phyloP scores from a whole-genome alignment of 2,797 vertebrate genomes.

The Acridotheres tristis region DNA sequence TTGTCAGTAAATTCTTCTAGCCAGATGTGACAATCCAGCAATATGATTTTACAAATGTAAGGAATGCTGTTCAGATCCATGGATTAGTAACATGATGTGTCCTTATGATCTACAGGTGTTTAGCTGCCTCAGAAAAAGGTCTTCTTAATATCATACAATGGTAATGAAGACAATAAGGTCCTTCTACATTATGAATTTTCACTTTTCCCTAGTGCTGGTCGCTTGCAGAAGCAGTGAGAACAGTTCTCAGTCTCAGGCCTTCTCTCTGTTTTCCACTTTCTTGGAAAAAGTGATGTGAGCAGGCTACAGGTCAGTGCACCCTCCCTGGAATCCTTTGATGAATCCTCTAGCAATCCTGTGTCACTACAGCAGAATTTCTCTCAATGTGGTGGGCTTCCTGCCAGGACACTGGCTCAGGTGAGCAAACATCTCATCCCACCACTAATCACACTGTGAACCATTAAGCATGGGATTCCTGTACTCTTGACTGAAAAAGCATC shows the following conservation, averaged over 20 bases:
- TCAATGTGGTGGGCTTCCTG: not conserved
- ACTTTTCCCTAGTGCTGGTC: not conserved
- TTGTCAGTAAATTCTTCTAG: not conserved
- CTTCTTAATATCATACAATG: not conserved
- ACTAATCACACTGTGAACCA: not conserved
- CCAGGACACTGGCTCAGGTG: not conserved
- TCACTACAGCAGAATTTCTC: not conserved
- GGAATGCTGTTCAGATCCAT: not conserved
- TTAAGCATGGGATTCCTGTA: not conserved
- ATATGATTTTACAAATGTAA: not conserved
- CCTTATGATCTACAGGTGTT: not conserved
- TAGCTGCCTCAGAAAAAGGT: not conserved
- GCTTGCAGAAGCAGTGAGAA: not conserved
- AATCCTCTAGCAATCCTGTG: not conserved
- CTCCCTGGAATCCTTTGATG: rapidly evolving
- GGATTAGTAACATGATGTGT: rapidly evolving
- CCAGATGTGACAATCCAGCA: not conserved
- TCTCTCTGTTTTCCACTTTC: not conserved
- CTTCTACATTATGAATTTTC: not conserved
- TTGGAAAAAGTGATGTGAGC: not conserved
- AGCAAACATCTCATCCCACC: not conserved
- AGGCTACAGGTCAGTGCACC: not conserved
- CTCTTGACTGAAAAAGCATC: not conserved
- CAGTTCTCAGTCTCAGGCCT: not conserved
- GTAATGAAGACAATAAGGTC: not conserved